Evolutionary conservation across 2,113 vertebrate genomes (phyloP).

Genomic region (Phocoena phocoena): DNA sequence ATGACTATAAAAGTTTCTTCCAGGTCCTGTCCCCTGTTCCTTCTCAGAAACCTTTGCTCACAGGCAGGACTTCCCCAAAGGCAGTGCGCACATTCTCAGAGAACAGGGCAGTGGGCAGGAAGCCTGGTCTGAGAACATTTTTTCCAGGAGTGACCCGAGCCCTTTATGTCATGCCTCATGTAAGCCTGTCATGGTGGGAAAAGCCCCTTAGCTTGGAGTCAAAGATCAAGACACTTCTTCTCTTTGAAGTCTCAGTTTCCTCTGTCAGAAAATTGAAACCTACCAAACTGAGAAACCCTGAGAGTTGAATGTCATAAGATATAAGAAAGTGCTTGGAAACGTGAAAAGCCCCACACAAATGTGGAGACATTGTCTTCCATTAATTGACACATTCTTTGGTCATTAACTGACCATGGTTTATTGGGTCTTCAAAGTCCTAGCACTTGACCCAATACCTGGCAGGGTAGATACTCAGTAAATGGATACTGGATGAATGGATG

Average conservation of each 20-base stretch:
- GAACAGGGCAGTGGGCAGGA: neutral
- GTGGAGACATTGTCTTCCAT: neutral
- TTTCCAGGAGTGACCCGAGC: neutral
- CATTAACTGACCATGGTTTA: neutral
- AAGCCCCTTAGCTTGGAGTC: conserved; percentile 51
- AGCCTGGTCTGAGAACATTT: neutral
- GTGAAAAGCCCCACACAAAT: neutral
- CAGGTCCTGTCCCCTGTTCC: neutral
- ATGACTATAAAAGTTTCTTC: neutral
- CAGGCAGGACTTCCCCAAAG: conserved; percentile 31
- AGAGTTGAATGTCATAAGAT: neutral
- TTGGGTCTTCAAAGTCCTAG: neutral
- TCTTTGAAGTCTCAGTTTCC: conserved; percentile 53
- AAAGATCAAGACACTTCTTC: conserved; percentile 57
- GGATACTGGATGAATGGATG: neutral
- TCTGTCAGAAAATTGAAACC: conserved; percentile 32
- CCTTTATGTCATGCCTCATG: neutral
- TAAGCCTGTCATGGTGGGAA: conserved; percentile 17
- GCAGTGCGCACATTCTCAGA: neutral
- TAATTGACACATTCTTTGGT: neutral
- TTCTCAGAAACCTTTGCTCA: conserved; percentile 50
- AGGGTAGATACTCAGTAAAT: neutral
- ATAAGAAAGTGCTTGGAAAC: neutral
- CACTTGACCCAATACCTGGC: neutral
- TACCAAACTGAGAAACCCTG: neutral